These are phyloP conservation scores for Gortyna flavago DNA, from an alignment of 2,888 invertebrate species.

Conservation along the genomic window DNA sequence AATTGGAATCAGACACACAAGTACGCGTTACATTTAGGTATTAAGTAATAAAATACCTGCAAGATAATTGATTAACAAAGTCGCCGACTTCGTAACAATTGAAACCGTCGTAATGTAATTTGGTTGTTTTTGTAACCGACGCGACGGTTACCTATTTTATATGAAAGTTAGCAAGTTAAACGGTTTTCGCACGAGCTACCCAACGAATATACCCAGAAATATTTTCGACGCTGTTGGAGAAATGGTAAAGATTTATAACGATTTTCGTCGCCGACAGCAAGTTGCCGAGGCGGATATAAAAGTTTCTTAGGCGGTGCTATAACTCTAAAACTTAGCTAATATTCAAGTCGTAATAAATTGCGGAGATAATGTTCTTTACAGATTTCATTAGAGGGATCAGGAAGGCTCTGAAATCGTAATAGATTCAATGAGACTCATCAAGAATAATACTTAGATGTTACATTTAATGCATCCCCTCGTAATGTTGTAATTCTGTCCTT, in stretches of 20 bases:
- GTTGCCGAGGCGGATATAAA: slow-evolving; percentile 74
- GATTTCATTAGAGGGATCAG: slow-evolving; percentile 74
- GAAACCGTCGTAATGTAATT: slow-evolving; percentile 53
- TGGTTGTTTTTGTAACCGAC: slow-evolving; percentile 63
- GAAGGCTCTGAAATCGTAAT: slow-evolving; percentile 60
- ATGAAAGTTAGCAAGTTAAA: slow-evolving; percentile 73
- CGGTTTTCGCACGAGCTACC: slow-evolving; percentile 67
- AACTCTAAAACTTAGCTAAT: slow-evolving; percentile 81
- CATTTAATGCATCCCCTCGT: slow-evolving; percentile 29
- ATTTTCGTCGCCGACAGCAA: slow-evolving; percentile 77
- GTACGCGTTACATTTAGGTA: slow-evolving; percentile 27
- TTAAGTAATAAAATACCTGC: slow-evolving; percentile 44
- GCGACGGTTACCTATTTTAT: slow-evolving; percentile 65
- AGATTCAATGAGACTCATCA: slow-evolving; percentile 59
- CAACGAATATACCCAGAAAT: slow-evolving; percentile 70
- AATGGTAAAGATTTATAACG: slow-evolving; percentile 80
- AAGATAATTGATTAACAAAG: slow-evolving; percentile 52
- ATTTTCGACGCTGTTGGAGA: slow-evolving; percentile 73
- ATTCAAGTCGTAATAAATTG: slow-evolving; percentile 81
- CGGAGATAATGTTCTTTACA: slow-evolving; percentile 75
- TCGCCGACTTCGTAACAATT: slow-evolving; percentile 33
- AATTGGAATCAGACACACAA: slow-evolving; percentile 36
- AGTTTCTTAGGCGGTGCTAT: slow-evolving; percentile 76
- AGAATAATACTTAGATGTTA: slow-evolving; percentile 39
- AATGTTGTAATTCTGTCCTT: slow-evolving; percentile 9